These are phyloP conservation scores for Porites rus DNA, from an alignment of 92 coral and sea anemone species.

Conservation along the genomic window DNA sequence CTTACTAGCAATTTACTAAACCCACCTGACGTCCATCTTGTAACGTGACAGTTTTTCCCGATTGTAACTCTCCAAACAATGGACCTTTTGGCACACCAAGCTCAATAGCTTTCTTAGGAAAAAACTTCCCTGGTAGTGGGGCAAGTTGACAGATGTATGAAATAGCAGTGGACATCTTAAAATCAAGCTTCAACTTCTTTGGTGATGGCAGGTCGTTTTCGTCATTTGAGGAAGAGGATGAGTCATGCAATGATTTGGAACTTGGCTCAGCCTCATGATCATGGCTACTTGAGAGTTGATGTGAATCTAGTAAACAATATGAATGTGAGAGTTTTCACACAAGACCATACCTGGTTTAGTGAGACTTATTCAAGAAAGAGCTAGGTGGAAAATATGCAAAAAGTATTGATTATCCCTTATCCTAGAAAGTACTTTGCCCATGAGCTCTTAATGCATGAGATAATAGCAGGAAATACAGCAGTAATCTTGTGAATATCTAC, in stretches of 20 bases:
- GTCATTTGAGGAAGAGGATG: not conserved
- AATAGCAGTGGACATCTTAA: conserved; percentile 34
- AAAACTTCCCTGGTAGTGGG: conserved; percentile 89
- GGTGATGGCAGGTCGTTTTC: conserved; percentile 16
- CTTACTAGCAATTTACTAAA: not conserved
- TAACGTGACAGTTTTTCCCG: conserved; percentile 73
- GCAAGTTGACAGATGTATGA: conserved; percentile 85
- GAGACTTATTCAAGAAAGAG: too few species aligned
- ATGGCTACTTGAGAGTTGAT: not conserved
- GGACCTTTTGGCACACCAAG: conserved; percentile 96
- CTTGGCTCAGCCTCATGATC: not conserved
- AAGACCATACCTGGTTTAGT: too few species aligned
- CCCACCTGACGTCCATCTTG: conserved; percentile 86
- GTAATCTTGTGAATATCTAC: too few species aligned
- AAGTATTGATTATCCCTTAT: too few species aligned
- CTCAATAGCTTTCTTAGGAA: conserved; percentile 80
- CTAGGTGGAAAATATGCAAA: too few species aligned
- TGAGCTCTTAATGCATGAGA: too few species aligned
- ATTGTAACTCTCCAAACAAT: conserved; percentile 78
- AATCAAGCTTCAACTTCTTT: conserved; percentile 3
- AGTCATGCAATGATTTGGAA: not conserved
- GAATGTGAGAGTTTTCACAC: too few species aligned
- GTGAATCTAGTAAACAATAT: not conserved
- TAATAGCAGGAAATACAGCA: too few species aligned
- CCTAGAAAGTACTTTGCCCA: too few species aligned